These are phyloP conservation scores for Pandemis corylana DNA, from an alignment of 2,888 invertebrate species.

Conservation along the genomic window DNA sequence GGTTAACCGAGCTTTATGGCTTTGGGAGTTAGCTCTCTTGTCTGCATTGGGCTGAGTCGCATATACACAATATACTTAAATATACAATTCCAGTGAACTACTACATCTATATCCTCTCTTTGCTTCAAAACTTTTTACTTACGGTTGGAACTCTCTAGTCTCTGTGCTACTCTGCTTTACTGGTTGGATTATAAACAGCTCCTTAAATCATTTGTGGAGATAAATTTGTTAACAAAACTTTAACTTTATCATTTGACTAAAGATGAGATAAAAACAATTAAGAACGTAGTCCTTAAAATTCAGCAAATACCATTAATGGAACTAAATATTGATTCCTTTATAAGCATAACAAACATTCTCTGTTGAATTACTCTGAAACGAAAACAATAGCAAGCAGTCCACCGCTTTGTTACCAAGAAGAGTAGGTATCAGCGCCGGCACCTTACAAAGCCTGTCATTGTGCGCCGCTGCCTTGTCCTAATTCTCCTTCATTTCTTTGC, in stretches of 20 bases:
- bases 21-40: conserved; percentile 8
- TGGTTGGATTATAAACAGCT: not conserved
- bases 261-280: too few relatives aligned
- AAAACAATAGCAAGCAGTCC: conserved; percentile 52
- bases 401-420: conserved; percentile 44
- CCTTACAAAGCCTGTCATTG: conserved; percentile 35
- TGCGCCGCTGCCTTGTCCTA: conserved; percentile 27
- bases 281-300: conserved; percentile 1
- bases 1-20: conserved; percentile 25
- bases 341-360: conserved; percentile 34
- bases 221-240: not conserved
- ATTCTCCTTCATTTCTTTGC: conserved; percentile 40
- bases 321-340: conserved; percentile 28
- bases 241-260: not conserved
- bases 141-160: not conserved
- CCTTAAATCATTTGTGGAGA: not conserved
- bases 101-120: not conserved
- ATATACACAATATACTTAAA: not conserved
- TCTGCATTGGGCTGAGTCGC: not conserved
- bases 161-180: not conserved
- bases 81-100: not conserved
- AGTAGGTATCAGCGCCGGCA: conserved; percentile 4
- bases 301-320: not conserved
- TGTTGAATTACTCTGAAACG: conserved; percentile 52
- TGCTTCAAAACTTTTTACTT: not conserved